Conservation (phyloP, 2,113 vertebrate genomes). For the Bombycilla garrulus region DNA sequence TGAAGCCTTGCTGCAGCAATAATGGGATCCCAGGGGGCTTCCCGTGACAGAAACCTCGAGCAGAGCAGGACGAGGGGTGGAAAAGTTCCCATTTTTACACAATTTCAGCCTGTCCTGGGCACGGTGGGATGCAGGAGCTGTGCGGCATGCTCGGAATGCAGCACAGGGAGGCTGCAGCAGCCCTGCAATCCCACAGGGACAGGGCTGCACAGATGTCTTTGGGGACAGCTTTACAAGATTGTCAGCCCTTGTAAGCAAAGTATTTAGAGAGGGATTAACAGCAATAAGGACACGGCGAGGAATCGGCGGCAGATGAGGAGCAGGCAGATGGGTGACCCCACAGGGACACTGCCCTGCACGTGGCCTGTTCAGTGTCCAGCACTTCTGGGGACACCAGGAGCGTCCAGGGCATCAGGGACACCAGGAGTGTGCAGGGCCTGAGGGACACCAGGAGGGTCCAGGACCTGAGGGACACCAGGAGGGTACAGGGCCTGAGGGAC, state of each 20-base stretch:
- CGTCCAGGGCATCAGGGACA: neutral
- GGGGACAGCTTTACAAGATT: neutral
- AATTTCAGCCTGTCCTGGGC: neutral
- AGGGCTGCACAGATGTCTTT: neutral
- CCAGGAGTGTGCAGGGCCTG: too few relatives aligned
- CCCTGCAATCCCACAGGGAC: neutral
- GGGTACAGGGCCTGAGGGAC: fast-evolving
- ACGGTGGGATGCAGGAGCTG: neutral
- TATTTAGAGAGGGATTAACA: neutral
- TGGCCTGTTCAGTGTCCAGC: neutral
- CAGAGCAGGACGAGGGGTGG: neutral
- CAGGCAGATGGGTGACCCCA: neutral
- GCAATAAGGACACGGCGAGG: neutral
- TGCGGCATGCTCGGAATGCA: fast-evolving
- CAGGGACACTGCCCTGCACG: neutral
- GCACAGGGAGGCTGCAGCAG: neutral
- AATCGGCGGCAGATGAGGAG: neutral
- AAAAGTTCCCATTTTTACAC: neutral
- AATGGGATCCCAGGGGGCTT: neutral
- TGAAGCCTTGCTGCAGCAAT: neutral
- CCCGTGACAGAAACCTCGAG: neutral
- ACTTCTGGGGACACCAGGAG: neutral
- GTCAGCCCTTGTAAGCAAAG: neutral
- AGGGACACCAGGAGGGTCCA: too few relatives aligned
- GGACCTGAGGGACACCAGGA: neutral